Base-by-base conservation (phyloP, 2,797 vertebrate genomes). In the Helicolenus hilgendorfi region DNA sequence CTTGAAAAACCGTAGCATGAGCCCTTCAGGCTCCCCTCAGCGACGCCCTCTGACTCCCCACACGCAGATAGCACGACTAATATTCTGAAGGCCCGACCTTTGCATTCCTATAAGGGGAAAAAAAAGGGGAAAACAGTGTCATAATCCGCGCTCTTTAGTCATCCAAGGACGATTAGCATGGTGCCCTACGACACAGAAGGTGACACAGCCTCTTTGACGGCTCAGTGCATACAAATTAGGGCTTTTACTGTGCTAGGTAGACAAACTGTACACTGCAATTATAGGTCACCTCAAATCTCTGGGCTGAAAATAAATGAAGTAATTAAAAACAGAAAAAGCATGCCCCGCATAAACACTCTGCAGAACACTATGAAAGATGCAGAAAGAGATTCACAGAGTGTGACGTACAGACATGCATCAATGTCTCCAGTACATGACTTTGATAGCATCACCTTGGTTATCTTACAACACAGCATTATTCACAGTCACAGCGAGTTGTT, bases 181-280 rank as follows among this genome's bases (percentile, higher is more conserved):
- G 63, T 77, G 92, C 84, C 91, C 86, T 94, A 83, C 84, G 79
- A 93, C 92, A 87, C 93, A 92, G 89, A 88, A 92, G 87, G 91
- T 95, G 92, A 95, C 83, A 74, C 87, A 87, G 63, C 77, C 83
- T 86, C 75, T 88, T 75, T 89, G 81, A 92, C 80, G 74, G 87
- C 87, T 91, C 59, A 76, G 64, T 83, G 94, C 92, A 96, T 96
- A 88, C 77, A 81, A 95, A 96, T 95, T 71, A 94, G 86, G 81
- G 77, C 53, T 84, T 88, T 84, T 72, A 83, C 85, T 83, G 72
- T 71, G 26, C 53, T 79, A 49, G 59, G 35, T 24, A 87, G 77
- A 85, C 74, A 82, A 89, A 93, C 53, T 68, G 56, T 84, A 88
- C 75, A 77, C 75, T 62, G 80, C 58, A 75, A 92, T 96, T 94